Conservation (phyloP, 1,140 invertebrate species). For the Bemisia tabaci region DNA sequence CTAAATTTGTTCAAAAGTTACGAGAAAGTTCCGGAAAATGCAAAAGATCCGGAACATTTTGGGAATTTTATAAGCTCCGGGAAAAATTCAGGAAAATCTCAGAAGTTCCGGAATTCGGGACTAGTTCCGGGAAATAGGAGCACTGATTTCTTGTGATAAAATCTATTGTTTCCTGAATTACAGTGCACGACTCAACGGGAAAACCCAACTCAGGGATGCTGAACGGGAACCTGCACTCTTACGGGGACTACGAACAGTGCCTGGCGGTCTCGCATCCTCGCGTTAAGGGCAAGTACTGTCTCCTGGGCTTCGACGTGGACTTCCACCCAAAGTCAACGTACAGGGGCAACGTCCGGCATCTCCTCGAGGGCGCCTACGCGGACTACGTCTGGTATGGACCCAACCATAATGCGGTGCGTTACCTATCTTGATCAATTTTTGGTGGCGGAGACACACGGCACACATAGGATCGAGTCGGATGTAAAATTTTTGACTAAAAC, state of each 20-base stretch:
- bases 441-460: too few relatives aligned
- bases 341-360: neutral
- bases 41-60: too few relatives aligned
- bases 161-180: neutral
- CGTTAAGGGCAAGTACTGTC: neutral
- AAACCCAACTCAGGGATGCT: neutral
- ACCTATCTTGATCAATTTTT: too few relatives aligned
- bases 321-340: neutral
- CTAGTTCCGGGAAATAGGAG: too few relatives aligned
- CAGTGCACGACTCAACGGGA: neutral
- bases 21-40: too few relatives aligned
- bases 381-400: neutral
- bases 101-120: too few relatives aligned
- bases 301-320: neutral
- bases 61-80: too few relatives aligned
- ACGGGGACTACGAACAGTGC: neutral
- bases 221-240: neutral
- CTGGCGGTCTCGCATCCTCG: neutral
- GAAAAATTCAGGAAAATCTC: too few relatives aligned
- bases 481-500: too few relatives aligned
- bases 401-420: neutral
- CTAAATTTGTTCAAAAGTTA: too few relatives aligned
- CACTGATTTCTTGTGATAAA: too few relatives aligned
- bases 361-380: neutral
- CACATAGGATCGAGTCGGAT: too few relatives aligned